Evolutionary conservation across 2,797 vertebrate species (phyloP), one percentile per base, ranked within the genome.

Genomic region (Scolopax bukidnonensis): DNA sequence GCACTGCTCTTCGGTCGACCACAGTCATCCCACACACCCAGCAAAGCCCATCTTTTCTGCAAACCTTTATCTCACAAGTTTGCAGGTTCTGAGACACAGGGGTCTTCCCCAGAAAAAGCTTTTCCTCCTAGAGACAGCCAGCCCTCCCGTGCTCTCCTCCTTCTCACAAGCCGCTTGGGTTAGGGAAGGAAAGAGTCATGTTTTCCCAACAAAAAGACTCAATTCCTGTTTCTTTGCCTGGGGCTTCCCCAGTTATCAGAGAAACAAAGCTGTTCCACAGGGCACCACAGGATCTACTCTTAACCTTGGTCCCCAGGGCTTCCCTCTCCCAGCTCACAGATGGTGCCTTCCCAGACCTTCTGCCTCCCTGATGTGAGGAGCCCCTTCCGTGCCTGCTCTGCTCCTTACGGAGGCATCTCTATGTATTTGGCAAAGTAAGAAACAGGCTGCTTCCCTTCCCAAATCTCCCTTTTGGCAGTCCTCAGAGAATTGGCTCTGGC

Each of bases 321-420:
- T 87, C 75, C 71, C 64, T 90, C 63, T 89, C 70, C 48, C 93
- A 53, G 59, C 54, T 86, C 69, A 51, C 96, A 94, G 92, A 89
- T 87, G 95, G 78, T 85, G 68, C 82, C 76, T 77, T 64, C 85
- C 59, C 84, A 91, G 94, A 77, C 89, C 91, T 94, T 91, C 95
- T 95, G 92, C 89, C 82, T 89, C 19, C 1, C 50, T 23, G 78
- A 21, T 32, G 74, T 40, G 53, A 4, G 79, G 33, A 83, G 33
- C 53, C 60, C 60, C 50, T 45, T 74, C 30, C 16, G 45, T 3
- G 19, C 25, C 80, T 45, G 40, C 73, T 12, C 90, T 14, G 1
- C 89, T 75, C 84, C 89, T 59, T 1, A 16, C 64, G 81, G 85
- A 54, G 32, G 17, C 40, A 30, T 8, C 69, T 63, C 2, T 6